These are phyloP conservation scores for Cydia strobilella DNA, from an alignment of 1,140 invertebrate species.

Conservation along the genomic window DNA sequence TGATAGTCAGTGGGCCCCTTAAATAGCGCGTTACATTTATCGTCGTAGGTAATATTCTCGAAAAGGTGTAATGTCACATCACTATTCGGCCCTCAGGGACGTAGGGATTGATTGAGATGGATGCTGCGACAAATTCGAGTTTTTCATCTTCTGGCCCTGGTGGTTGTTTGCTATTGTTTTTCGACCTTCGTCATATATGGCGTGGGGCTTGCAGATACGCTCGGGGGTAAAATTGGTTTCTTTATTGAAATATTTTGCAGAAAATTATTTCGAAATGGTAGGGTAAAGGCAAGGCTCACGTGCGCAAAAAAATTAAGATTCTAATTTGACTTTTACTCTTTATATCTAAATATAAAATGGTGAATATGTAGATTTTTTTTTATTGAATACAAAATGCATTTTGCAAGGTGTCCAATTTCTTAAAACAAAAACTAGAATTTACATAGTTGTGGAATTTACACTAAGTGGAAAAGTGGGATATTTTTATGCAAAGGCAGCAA, in stretches of 20 bases:
- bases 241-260: background rate
- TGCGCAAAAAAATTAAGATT: background rate
- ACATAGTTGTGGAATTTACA: no score
- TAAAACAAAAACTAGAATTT: no score
- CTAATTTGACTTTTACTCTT: no score
- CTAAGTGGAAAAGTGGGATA: no score
- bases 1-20: no score
- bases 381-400: no score
- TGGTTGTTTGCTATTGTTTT: slow-evolving; percentile 24
- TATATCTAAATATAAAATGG: no score
- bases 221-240: background rate
- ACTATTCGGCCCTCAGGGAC: background rate
- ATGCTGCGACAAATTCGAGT: slow-evolving; percentile 23
- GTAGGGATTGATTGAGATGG: slow-evolving; percentile 27
- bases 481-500: no score
- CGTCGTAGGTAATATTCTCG: background rate
- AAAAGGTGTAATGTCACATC: background rate
- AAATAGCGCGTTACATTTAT: no score
- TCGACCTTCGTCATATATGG: slow-evolving; percentile 19
- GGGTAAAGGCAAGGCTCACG: background rate
- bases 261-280: background rate
- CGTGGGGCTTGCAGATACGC: background rate
- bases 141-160: slow-evolving; percentile 19
- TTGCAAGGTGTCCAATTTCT: no score
- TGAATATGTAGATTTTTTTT: no score